Percentiles rank a stretch among this genome's conserved stretches.
Evolutionary conservation across 2,888 invertebrate genomes (phyloP).

Genomic region (Pheosia tremula): DNA sequence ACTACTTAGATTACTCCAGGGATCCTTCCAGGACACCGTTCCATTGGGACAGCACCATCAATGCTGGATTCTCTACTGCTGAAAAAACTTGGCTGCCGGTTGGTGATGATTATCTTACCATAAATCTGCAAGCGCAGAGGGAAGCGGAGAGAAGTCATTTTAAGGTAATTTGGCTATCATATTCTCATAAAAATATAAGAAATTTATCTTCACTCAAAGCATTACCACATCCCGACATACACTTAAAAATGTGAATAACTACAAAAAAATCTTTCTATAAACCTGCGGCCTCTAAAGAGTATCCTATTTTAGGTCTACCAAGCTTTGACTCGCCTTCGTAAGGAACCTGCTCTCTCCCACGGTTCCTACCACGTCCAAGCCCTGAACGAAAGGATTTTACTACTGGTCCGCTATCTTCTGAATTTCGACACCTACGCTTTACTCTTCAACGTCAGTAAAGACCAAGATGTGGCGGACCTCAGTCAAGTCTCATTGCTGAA

Average conservation of each 20-base stretch:
- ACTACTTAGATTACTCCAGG: conserved; percentile 77
- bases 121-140: conserved; percentile 84
- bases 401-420: conserved; percentile 53
- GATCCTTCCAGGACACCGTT: conserved; percentile 87
- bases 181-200: too few relatives aligned
- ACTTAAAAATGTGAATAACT: too few relatives aligned
- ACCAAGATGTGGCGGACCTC: conserved; percentile 66
- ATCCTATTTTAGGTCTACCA: conserved; percentile 76
- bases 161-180: conserved; percentile 48
- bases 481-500: conserved; percentile 39
- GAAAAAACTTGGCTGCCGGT: conserved; percentile 87
- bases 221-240: too few relatives aligned
- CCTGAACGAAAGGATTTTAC: conserved; percentile 50
- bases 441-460: conserved; percentile 80
- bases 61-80: conserved; percentile 85
- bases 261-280: too few relatives aligned
- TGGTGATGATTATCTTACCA: conserved; percentile 80
- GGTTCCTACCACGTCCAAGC: conserved; percentile 64
- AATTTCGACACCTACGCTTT: conserved; percentile 64
- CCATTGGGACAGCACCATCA: conserved; percentile 84
- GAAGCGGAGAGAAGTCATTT: conserved; percentile 75
- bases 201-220: too few relatives aligned
- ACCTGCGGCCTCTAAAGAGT: background rate
- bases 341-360: conserved; percentile 64
- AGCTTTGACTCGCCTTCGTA: conserved; percentile 76